These are phyloP conservation scores for Nomada fabriciana DNA, from an alignment of 2,888 invertebrate species.

Conservation along the genomic window DNA sequence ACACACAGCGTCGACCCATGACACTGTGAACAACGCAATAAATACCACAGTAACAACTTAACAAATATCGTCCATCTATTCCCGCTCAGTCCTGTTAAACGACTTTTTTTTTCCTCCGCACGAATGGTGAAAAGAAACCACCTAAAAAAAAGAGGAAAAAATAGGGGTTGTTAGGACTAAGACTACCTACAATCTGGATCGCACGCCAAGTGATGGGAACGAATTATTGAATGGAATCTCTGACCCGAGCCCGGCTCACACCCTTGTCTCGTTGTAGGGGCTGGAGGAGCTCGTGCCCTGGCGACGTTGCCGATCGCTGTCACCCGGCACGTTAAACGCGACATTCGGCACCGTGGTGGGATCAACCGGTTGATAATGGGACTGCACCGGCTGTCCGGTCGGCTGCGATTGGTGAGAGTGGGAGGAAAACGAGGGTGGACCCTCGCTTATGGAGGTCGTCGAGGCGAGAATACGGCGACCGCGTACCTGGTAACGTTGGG, in stretches of 20 bases:
- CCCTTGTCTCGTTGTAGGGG: constrained; percentile 83
- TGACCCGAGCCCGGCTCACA: constrained; percentile 74
- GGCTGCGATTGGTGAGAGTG: constrained; percentile 80
- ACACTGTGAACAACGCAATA: no score
- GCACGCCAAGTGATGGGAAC: not conserved
- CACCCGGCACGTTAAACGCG: constrained; percentile 81
- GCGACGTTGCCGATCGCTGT: constrained; percentile 74
- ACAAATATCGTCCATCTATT: not conserved
- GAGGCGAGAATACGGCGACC: constrained; percentile 83
- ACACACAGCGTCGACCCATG: no score
- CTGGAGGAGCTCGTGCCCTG: constrained; percentile 73
- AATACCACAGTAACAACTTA: not conserved
- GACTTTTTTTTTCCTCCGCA: no score
- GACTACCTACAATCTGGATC: constrained; percentile 13
- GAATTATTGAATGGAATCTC: constrained; percentile 30
- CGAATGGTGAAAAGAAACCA: constrained; percentile 1
- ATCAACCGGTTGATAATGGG: constrained; percentile 73
- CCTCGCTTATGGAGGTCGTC: constrained; percentile 83
- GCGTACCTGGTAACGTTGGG: constrained; percentile 94
- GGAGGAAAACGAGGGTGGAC: constrained; percentile 79
- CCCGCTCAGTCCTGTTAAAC: no score
- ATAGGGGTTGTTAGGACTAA: not conserved
- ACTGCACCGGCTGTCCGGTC: constrained; percentile 60
- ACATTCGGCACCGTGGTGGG: constrained; percentile 81
- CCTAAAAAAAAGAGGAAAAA: not conserved